Conservation (phyloP, 2,797 vertebrate genomes). For the Artibeus lituratus region DNA sequence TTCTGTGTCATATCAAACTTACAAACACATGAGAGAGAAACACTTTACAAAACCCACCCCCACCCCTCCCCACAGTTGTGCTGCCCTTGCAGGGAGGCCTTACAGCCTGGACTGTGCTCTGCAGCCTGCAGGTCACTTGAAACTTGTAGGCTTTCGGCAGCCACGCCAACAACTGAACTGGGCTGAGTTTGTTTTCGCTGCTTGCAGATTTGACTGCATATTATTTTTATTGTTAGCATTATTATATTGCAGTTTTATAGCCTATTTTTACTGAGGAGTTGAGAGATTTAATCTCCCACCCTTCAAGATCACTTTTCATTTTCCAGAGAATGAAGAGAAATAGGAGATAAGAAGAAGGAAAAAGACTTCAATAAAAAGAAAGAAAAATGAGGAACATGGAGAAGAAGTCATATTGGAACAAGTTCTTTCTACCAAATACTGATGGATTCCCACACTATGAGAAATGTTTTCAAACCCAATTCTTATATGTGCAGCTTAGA, state of each 20-base stretch:
- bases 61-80: not conserved
- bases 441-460: not conserved
- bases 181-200: not conserved
- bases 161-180: not conserved
- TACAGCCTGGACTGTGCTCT: not conserved
- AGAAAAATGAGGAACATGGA: not conserved
- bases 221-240: constrained; percentile 35
- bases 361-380: not conserved
- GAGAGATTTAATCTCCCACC: constrained; percentile 1
- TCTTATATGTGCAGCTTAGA: not conserved
- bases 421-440: not conserved
- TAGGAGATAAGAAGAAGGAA: not conserved
- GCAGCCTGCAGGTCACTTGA: not conserved
- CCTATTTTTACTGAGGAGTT: not conserved
- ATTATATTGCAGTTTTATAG: not conserved
- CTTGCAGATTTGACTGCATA: not conserved
- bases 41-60: not conserved
- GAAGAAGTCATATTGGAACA: not conserved
- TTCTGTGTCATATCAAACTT: constrained; percentile 3
- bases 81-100: not conserved
- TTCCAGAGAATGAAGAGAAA: constrained; percentile 23
- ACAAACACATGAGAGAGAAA: not conserved
- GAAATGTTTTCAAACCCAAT: constrained; percentile 3
- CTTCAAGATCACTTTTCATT: constrained; percentile 35
- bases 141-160: not conserved